Evolutionary conservation across 2,797 vertebrate genomes (phyloP).

Genomic region (Nannoperca obscura): DNA sequence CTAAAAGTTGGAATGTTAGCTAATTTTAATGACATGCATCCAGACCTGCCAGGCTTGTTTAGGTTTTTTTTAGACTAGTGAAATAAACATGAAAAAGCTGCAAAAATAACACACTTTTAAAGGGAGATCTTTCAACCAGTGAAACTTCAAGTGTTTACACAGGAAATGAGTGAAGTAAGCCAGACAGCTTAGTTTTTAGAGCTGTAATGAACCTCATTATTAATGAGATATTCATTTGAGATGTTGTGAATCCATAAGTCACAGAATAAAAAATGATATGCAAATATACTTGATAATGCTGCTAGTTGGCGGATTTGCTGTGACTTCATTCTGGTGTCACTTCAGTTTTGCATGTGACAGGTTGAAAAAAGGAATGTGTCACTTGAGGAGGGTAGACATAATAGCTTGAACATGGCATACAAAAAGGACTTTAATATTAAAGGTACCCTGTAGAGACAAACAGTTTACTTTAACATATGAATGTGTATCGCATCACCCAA

Average conservation of each 20-base stretch:
- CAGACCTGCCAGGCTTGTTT: slow-evolving; percentile 33
- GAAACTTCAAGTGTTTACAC: slow-evolving; percentile 48
- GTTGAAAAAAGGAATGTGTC: not conserved
- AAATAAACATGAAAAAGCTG: slow-evolving; percentile 49
- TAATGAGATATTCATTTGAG: slow-evolving; percentile 37
- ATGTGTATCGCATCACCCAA: too few relatives aligned
- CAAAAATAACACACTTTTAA: slow-evolving; percentile 43
- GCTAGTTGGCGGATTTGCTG: not conserved
- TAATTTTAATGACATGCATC: slow-evolving; percentile 65
- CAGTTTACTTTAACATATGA: not conserved
- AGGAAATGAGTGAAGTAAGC: slow-evolving; percentile 41
- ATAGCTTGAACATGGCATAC: not conserved
- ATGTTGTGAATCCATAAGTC: slow-evolving; percentile 35
- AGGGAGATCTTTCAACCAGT: slow-evolving; percentile 39
- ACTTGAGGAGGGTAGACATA: not conserved
- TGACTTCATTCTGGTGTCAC: slow-evolving; percentile 3
- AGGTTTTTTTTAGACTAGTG: slow-evolving; percentile 5
- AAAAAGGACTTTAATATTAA: not conserved
- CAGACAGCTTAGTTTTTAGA: slow-evolving; percentile 35
- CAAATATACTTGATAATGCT: not conserved
- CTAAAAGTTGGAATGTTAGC: slow-evolving; percentile 37
- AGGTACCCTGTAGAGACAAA: not conserved
- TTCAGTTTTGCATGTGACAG: slow-evolving; percentile 8
- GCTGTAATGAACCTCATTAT: slow-evolving; percentile 53
- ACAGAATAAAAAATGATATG: not conserved